Base-by-base conservation (phyloP, 2,797 vertebrate genomes). In the Clarias pachynema region DNA sequence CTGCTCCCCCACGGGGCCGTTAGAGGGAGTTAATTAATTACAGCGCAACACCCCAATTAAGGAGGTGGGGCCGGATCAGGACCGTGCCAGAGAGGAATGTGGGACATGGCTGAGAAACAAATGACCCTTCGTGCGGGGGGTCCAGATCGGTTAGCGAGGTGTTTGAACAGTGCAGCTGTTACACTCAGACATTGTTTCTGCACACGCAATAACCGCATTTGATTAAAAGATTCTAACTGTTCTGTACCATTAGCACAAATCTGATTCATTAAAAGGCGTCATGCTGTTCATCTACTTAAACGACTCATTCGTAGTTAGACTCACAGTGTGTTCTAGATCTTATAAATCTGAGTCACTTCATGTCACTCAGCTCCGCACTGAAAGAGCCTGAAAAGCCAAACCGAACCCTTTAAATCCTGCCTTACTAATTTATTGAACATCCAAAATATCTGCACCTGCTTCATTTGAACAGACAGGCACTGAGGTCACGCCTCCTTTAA, bases 11-110 rank as follows among this genome's bases (percentile, higher is more conserved):
- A 89, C 68, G 56, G 26, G 68, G 79, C 85, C 66, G 86, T 87
- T 73, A 81, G 53, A 84, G 69, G 44, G 77, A 80, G 75, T 79
- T 86, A 89, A 91, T 90, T 85, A 86, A 90, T 89, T 89, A 89
- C 87, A 86, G 82, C 40, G 12, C 26, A 85, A 83, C 84, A 82
- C 86, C 26, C 66, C 86, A 90, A 90, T 92, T 90, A 90, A 86
- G 68, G 62, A 69, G 81, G 63, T n/a, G 44, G 69, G 60, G 78
- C 20, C 14, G 18, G 77, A 24, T 56, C 68, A 83, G 66, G 65
- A 34, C 62, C 56, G 40, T 24, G 66, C 70, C 40, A 77, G 12
- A 49, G 63, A 81, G 63, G 68, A 68, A 57, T 26, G 57, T 83
- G 83, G 80, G 63, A 63, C 72, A 82, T 82, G 18, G 37, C 37